A percentile compares a stretch with the other conserved stretches of the same genome.
Evolutionary conservation across 2,888 invertebrate genomes (phyloP).

Genomic region (Eristalis arbustorum): DNA sequence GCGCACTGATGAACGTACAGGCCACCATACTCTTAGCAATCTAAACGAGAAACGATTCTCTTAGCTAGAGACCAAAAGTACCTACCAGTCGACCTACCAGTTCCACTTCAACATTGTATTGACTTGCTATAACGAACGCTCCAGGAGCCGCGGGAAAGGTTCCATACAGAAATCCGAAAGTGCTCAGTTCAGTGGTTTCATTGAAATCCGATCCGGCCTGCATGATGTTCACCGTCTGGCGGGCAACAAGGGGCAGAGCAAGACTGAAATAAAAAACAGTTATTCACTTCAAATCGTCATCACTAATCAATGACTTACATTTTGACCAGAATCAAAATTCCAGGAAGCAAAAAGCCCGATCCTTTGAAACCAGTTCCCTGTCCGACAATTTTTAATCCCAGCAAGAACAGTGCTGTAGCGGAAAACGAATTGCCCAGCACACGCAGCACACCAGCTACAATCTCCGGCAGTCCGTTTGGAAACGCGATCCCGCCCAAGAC

Average conservation of each 20-base stretch:
- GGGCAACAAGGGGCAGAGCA: conserved; percentile 90
- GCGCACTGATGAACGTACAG: conserved; percentile 96
- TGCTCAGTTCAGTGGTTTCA: conserved; percentile 91
- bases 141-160: conserved; percentile 97
- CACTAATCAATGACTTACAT: conserved; percentile 83
- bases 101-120: conserved; percentile 92
- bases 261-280: conserved; percentile 82
- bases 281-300: neutral
- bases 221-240: conserved; percentile 90
- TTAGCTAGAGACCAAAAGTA: neutral
- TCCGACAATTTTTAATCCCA: conserved; percentile 96
- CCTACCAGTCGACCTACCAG: conserved; percentile 82
- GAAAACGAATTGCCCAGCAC: conserved; percentile 94
- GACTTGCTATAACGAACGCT: conserved; percentile 95
- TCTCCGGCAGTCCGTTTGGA: conserved; percentile 87
- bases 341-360: conserved; percentile 89
- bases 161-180: conserved; percentile 96
- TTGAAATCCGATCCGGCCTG: conserved; percentile 86
- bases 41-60: conserved; percentile 81
- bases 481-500: conserved; percentile 91
- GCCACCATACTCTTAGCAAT: conserved; percentile 97
- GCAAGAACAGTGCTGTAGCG: conserved; percentile 92
- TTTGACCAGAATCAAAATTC: conserved; percentile 93
- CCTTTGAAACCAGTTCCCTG: conserved; percentile 90
- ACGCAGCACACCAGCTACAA: conserved; percentile 88